A percentile compares a stretch with the other conserved stretches of the same genome.
Evolutionary conservation across 2,113 vertebrate genomes (phyloP).

Genomic region (Gopherus evgoodei): DNA sequence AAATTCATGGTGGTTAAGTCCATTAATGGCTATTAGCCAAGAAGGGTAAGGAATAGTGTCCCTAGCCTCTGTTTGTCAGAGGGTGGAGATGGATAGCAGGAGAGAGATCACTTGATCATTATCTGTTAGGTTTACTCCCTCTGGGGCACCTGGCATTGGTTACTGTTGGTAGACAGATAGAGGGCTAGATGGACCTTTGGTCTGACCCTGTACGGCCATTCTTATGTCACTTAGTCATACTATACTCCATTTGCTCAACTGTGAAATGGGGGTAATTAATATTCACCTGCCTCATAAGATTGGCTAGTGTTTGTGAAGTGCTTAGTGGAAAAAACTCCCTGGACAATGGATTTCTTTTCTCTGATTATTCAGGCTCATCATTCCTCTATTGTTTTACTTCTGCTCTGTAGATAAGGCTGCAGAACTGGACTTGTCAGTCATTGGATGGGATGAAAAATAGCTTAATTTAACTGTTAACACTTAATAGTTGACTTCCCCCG

Average conservation of each 20-base stretch:
- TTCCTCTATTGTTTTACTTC: not conserved
- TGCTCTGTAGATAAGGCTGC: not conserved
- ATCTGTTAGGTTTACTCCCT: too few species aligned
- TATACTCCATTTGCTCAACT: not conserved
- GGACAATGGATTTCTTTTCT: not conserved
- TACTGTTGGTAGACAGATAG: too few species aligned
- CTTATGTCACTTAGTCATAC: not conserved
- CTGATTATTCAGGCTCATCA: not conserved
- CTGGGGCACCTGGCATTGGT: too few species aligned
- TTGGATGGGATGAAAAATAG: not conserved
- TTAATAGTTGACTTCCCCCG: not conserved
- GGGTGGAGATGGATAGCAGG: too few species aligned
- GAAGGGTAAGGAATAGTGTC: too few species aligned
- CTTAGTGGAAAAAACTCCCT: fast-evolving
- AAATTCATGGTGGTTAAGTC: too few species aligned
- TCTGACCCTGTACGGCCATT: too few species aligned
- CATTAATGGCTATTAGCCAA: too few species aligned
- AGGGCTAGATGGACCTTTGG: too few species aligned
- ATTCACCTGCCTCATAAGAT: not conserved
- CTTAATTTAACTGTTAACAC: not conserved
- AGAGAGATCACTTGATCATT: too few species aligned
- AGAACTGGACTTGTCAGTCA: not conserved
- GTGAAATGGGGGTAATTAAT: not conserved
- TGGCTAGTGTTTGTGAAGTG: fast-evolving
- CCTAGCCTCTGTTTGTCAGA: too few species aligned